Evolutionary conservation across 1,140 invertebrate species (phyloP).

Genomic region (Argopecten irradians): DNA sequence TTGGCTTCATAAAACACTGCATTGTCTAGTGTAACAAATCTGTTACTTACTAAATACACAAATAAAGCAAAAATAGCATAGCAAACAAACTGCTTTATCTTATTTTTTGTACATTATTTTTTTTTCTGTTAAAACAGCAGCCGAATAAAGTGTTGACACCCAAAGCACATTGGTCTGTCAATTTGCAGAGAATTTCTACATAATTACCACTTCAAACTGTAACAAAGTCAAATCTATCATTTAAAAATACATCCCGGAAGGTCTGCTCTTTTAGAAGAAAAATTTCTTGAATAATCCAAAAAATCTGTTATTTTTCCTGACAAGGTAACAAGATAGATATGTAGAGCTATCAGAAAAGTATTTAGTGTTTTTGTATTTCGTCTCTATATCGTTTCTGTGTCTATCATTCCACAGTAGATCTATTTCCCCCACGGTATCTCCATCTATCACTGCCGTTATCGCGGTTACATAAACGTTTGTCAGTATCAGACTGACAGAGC

Average conservation of each 20-base stretch:
- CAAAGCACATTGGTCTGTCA: background rate
- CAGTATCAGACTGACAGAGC: slow-evolving; percentile 5
- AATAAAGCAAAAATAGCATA: background rate
- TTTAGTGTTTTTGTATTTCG: background rate
- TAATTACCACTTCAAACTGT: background rate
- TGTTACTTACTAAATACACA: background rate
- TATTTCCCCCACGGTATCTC: background rate
- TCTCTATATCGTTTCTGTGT: background rate
- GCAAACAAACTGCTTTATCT: background rate
- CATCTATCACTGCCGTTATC: background rate
- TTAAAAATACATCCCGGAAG: background rate
- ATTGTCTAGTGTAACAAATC: background rate
- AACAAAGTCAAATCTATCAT: background rate
- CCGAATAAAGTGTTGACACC: background rate
- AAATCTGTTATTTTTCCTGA: background rate
- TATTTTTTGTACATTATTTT: background rate
- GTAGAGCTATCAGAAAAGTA: background rate
- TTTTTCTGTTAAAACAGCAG: background rate
- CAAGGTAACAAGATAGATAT: slow-evolving; percentile 11
- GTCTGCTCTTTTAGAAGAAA: background rate
- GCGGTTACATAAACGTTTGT: background rate
- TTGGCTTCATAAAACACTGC: background rate
- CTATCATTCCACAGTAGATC: background rate
- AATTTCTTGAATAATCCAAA: background rate
- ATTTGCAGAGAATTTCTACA: background rate